These are phyloP conservation scores for Tiliacea aurago DNA, from an alignment of 2,888 invertebrate species.

Conservation along the genomic window DNA sequence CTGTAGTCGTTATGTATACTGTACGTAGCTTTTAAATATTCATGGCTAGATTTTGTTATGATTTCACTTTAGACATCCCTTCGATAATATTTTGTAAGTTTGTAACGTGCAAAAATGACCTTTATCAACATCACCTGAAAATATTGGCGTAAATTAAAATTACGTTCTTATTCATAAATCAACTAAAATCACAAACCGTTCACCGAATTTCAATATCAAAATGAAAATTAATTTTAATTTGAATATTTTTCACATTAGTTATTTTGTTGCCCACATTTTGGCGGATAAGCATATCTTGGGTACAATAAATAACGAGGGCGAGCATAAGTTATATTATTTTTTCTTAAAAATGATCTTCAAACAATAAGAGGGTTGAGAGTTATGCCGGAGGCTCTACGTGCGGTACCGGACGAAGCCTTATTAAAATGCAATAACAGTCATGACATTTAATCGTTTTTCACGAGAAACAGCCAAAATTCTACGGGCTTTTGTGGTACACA, in stretches of 20 bases:
- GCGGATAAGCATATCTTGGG: constrained; percentile 70
- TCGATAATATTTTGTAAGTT: too few relatives aligned
- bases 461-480: constrained; percentile 71
- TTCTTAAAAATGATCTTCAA: constrained; percentile 68
- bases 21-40: neutral
- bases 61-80: too few relatives aligned
- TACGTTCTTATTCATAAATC: constrained; percentile 45
- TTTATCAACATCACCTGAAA: too few relatives aligned
- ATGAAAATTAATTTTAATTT: constrained; percentile 59
- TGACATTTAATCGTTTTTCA: constrained; percentile 78
- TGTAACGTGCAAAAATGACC: too few relatives aligned
- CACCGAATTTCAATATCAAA: constrained; percentile 48
- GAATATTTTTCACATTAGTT: constrained; percentile 66
- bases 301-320: constrained; percentile 66
- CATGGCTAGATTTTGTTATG: too few relatives aligned
- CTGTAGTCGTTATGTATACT: too few relatives aligned
- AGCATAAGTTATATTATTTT: constrained; percentile 61
- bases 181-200: constrained; percentile 41
- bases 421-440: constrained; percentile 83
- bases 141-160: too few relatives aligned
- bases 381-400: constrained; percentile 67
- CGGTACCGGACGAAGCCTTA: constrained; percentile 72
- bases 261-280: constrained; percentile 62
- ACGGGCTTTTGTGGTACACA: constrained; percentile 57
- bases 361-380: constrained; percentile 67